Evolutionary conservation across 1,140 invertebrate genomes (phyloP), one percentile per base, ranked within the genome.

Genomic region (Eulimnadia texana): DNA sequence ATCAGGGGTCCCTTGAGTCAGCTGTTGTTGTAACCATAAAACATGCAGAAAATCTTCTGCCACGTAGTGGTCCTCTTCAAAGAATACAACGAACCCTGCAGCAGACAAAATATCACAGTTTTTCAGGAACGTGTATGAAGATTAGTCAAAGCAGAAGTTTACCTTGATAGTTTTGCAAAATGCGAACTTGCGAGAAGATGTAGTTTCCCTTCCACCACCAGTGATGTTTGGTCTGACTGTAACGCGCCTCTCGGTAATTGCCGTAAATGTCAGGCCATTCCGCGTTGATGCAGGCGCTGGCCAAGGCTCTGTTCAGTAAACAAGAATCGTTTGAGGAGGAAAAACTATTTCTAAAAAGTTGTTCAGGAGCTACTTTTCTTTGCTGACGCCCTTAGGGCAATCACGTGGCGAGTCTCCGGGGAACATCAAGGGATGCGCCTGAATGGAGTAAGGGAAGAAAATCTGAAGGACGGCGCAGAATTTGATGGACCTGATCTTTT

Each of bases 11-110:
- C 55, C 55, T 3, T 16, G 22, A 28, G 29, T 23, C 22, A 57
- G 25, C 22, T 2, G 16, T 19, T 57, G 55, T 33, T 57, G 55
- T 16, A 57, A 27, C 55, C 55, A 57, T 9, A 57, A 77, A 63
- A 95, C 81, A 70, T 94, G 84, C 3, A 99, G 78, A 69, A 96
- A 93, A 74, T 98, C 96, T 70, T 94, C 90, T 22, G 91, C 85
- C 0, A 98, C 88, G 74, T 94, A 98, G 70, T 98, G 95, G 74
- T 99, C 95, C 73, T 99, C 96, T 76, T 98, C 96, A n/a, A 98
- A 77, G 67, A 98, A 91, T 22, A 98, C 73, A 13, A 95, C 85
- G 68, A 88, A 72, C 57, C 88, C 55, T 57, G 10, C 25, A 29
- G 24, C 60, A 62, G 42, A 61, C 42, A 51, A 29, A 24, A 20